These are phyloP conservation scores for Pitta sordida DNA, from an alignment of 2,113 vertebrate genomes.

Conservation along the genomic window DNA sequence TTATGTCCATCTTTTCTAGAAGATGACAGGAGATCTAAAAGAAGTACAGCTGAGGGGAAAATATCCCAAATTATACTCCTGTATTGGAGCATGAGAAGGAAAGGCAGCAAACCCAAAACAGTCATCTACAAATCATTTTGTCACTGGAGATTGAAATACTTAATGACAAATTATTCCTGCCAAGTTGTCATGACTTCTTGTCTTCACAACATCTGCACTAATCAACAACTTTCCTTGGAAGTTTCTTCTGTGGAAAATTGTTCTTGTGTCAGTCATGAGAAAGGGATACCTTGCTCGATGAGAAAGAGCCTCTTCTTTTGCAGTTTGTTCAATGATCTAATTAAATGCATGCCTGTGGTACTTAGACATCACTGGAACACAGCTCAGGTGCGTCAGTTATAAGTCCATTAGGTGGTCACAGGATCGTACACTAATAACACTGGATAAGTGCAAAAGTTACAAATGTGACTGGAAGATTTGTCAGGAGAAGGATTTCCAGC, in stretches of 20 bases:
- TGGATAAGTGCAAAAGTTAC: neutral
- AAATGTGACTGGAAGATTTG: neutral
- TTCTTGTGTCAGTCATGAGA: neutral
- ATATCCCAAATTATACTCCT: neutral
- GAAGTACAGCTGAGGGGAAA: neutral
- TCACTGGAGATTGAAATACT: neutral
- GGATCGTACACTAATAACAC: neutral
- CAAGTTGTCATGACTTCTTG: neutral
- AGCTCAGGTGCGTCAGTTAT: neutral
- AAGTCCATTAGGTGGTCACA: neutral
- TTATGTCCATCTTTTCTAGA: neutral
- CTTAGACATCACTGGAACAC: fast-evolving
- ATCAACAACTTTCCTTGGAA: neutral
- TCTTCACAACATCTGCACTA: neutral
- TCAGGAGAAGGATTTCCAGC: neutral
- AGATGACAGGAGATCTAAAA: neutral
- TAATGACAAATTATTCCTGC: constrained; percentile 17
- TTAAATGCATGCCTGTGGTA: neutral
- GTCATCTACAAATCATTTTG: neutral
- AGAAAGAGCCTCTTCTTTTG: neutral
- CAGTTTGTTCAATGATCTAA: neutral
- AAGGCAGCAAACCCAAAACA: neutral
- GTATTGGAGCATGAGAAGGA: neutral
- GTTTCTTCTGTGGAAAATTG: neutral
- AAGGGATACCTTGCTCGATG: neutral